Evolutionary conservation across 1,140 invertebrate genomes (phyloP), one percentile per base, ranked within the genome.

Genomic region (Pteromalus puparum): DNA sequence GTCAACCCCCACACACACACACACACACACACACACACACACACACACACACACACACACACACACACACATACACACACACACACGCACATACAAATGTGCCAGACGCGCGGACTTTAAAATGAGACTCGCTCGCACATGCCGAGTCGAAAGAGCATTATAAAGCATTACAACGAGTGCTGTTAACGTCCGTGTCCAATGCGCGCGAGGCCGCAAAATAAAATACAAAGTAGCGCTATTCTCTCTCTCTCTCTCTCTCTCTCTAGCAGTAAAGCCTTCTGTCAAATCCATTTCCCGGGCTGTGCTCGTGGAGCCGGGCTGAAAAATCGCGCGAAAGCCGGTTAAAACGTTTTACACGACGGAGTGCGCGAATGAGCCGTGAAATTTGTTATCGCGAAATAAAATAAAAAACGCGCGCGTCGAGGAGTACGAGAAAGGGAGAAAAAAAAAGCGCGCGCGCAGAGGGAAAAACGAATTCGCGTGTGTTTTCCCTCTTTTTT

Each of bases 171-270:
- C 90, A 91, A 90, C 89, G 90, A 92, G 90, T 91, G 91, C 90
- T 92, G 91, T 92, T 92, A 92, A 92, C 91, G 91, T 90, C 90
- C 91, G 90, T 92, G 91, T 92, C 91, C 90, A 92, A 92, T 92
- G 88, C 84, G 67, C 83, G 82, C 38, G 48, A 61, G 2, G 42
- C 76, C 86, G 87, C 88, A 89, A 91, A 91, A 92, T 91, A 92
- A 92, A 92, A 91, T 91, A 91, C 89, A 91, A 92, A 91, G 91
- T 90, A 90, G 89, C 88, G 48, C 46, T 65, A 24, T 70, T 42
- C 12, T 24, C 13, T 12, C 30, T 34, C 30, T 34, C 3, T 34
- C 30, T 30, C 30, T 30, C 30, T 30, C 30, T 30, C 30, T 30
- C 30, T 30, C 30, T 30, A 18, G 53, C 53, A 61, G 89, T 89